phyloP scores from a whole-genome alignment of 2,888 invertebrate species.

The Muschampia plurimacula region DNA sequence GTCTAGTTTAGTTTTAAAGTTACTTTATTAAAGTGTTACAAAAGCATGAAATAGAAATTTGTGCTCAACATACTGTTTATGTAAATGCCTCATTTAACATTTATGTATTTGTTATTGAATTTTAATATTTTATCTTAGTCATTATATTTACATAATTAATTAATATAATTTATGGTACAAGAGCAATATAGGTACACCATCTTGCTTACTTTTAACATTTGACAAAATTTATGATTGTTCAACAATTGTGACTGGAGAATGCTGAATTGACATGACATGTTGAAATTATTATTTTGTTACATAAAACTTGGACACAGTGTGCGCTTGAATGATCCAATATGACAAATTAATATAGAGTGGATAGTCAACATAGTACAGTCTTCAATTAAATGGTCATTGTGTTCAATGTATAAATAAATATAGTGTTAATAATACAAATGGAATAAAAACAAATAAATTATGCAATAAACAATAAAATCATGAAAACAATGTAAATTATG shows the following conservation, averaged over 20 bases:
- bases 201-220: conserved; percentile 34
- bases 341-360: no score
- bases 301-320: neutral
- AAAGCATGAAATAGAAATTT: conserved; percentile 62
- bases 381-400: no score
- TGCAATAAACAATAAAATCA: no score
- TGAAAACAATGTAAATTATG: no score
- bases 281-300: neutral
- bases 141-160: conserved; percentile 62
- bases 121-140: conserved; percentile 39
- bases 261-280: neutral
- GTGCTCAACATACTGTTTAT: conserved; percentile 56
- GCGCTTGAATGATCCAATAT: no score
- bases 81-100: conserved; percentile 25
- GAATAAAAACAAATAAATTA: no score
- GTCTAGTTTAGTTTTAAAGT: conserved; percentile 50
- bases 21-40: conserved; percentile 64
- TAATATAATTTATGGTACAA: conserved; percentile 53
- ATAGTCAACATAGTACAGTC: no score
- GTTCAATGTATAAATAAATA: no score
- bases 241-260: neutral
- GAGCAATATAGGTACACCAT: conserved; percentile 60
- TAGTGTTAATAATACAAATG: no score
- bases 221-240: neutral
- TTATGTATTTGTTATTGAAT: conserved; percentile 38